Evolutionary conservation across 2,888 invertebrate genomes (phyloP), one percentile per base, ranked within the genome.

Genomic region (Cosmorhoe ocellata): DNA sequence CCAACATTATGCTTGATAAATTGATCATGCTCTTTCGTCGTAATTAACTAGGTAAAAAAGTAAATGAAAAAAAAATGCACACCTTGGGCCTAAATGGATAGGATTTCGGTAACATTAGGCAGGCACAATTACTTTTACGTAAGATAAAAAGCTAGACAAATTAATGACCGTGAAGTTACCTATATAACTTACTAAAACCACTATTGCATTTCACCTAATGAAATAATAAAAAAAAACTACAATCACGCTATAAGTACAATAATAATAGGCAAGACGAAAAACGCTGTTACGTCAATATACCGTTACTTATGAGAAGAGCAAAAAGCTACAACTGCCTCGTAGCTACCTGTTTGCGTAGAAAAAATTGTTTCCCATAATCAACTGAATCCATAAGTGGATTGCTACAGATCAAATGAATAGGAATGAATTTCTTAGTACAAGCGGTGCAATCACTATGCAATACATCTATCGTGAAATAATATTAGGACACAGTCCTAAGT

Each of bases 351-450:
- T 33, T 32, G 12, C 30, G 9, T 30, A 32, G 36, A 40, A 45
- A 49, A 8, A 22, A 40, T 5, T 6, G 43, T 40, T 64, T 68
- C 57, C 54, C 64, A 64, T 59, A 61, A 58, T 58, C 41, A 49
- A 51, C 56, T 56, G 56, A 42, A 55, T 62, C 38, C 40, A 27
- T 52, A 58, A 61, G 50, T 44, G 57, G 41, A 55, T 51, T 58
- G 56, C 51, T 53, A 28, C 60, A 58, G 52, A 53, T 50, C 48
- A 49, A 56, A 44, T 51, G 53, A 57, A 64, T 59, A 56, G 46
- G 61, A 62, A 69, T 65, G 18, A 38, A 31, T 47, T 61, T 63
- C 63, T 68, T 62, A 47, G 55, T 31, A 30, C n/a, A 34, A 51
- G 46, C 57, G 39, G 13, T 45, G 50, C 41, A 43, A 44, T 56